Conservation (phyloP, 2,888 invertebrate genomes). For the Eulithis prunata region DNA sequence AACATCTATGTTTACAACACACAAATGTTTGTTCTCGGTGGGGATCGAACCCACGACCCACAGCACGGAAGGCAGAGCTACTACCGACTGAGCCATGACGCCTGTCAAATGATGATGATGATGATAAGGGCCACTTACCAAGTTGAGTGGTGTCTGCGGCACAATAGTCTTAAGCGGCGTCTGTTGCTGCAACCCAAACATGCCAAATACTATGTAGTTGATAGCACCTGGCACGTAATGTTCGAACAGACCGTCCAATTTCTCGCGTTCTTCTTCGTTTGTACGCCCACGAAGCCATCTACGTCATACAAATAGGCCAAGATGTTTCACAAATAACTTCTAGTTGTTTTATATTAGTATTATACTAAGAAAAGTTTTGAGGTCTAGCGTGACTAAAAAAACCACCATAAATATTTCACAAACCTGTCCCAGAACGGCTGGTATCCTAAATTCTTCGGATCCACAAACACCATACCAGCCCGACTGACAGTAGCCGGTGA, state of each 20-base stretch:
- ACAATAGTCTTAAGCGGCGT: conserved; percentile 91
- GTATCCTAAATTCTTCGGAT: conserved; percentile 95
- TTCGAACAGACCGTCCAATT: conserved; percentile 86
- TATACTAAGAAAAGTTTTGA: too few relatives aligned
- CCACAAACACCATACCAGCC: conserved; percentile 97
- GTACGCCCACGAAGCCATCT: conserved; percentile 88
- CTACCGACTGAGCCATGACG: too few relatives aligned
- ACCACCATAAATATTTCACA: not conserved
- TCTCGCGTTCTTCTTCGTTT: conserved; percentile 79
- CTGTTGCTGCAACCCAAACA: conserved; percentile 89
- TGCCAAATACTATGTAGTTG: conserved; percentile 88
- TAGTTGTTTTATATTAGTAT: too few relatives aligned
- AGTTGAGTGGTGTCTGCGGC: conserved; percentile 93
- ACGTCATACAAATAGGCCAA: not conserved
- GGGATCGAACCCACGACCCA: too few relatives aligned
- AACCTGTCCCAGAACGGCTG: conserved; percentile 92
- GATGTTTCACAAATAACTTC: too few relatives aligned
- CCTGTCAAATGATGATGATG: too few relatives aligned
- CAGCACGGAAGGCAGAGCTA: too few relatives aligned
- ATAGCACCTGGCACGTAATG: conserved; percentile 90
- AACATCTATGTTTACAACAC: too few relatives aligned
- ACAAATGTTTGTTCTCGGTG: too few relatives aligned
- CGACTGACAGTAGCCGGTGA: conserved; percentile 97
- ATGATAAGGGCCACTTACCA: too few relatives aligned
- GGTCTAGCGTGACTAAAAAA: too few relatives aligned